These are phyloP conservation scores for Danionella dracula DNA, from an alignment of 2,797 vertebrate species.

Conservation along the genomic window DNA sequence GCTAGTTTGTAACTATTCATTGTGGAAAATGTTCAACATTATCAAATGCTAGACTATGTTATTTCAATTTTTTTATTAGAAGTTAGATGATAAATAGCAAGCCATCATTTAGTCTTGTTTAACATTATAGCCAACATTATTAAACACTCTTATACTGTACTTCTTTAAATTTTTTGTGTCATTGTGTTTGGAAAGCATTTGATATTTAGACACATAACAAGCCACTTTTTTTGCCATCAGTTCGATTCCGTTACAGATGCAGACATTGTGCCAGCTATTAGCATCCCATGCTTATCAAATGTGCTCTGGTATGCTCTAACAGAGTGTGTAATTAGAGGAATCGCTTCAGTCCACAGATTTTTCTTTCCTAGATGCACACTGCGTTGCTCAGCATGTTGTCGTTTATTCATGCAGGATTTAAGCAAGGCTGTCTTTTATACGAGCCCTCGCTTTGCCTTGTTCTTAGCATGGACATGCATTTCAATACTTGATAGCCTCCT, in stretches of 20 bases:
- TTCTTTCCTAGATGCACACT: slow-evolving; percentile 34
- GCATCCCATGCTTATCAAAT: slow-evolving; percentile 8
- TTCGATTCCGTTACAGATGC: not conserved
- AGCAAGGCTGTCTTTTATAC: slow-evolving; percentile 26
- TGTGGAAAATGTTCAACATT: too few species aligned
- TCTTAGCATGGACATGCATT: slow-evolving; percentile 12
- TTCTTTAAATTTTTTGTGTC: not conserved
- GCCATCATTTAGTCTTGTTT: too few species aligned
- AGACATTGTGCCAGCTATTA: not conserved
- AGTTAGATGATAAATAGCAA: too few species aligned
- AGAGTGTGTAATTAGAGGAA: slow-evolving; percentile 49
- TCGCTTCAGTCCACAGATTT: slow-evolving; percentile 50
- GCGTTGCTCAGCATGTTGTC: slow-evolving; percentile 40
- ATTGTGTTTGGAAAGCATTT: not conserved
- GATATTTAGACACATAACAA: not conserved
- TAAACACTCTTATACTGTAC: not conserved
- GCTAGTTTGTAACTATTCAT: too few species aligned
- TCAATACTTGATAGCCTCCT: slow-evolving; percentile 6
- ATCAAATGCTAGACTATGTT: too few species aligned
- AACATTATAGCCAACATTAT: too few species aligned
- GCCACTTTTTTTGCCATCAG: not conserved
- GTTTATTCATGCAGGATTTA: slow-evolving; percentile 43
- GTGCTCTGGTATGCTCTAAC: slow-evolving; percentile 5
- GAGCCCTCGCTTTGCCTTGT: slow-evolving; percentile 3
- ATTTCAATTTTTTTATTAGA: too few species aligned